These are phyloP conservation scores for Orchestia grillus DNA, from an alignment of 1,140 invertebrate species.

Conservation along the genomic window DNA sequence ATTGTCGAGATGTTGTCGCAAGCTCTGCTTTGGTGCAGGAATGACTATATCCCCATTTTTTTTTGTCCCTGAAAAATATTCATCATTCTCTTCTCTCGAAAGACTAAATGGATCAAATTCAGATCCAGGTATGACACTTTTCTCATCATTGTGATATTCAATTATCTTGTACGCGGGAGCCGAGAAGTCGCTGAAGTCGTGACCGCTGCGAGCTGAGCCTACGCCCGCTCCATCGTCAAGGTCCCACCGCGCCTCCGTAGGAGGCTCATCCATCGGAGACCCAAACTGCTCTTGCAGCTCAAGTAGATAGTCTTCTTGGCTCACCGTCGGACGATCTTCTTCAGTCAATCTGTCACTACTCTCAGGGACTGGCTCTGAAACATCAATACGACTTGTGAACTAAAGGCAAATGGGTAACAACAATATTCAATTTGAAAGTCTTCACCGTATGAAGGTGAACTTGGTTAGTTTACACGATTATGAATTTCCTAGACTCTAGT, in stretches of 20 bases:
- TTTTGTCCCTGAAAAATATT: background rate
- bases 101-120: background rate
- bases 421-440: background rate
- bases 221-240: background rate
- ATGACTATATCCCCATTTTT: background rate
- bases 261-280: background rate
- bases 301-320: background rate
- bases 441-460: no score
- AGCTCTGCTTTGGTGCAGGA: background rate
- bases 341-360: background rate
- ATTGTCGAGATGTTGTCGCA: background rate
- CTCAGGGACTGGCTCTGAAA: background rate
- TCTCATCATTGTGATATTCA: background rate
- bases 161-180: background rate
- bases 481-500: no score
- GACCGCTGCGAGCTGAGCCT: background rate
- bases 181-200: background rate
- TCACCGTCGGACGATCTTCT: background rate
- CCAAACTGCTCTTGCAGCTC: background rate
- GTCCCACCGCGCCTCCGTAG: background rate
- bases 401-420: background rate
- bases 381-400: background rate
- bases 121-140: background rate
- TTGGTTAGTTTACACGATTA: no score
- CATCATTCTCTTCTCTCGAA: background rate